Conservation (phyloP, 1,140 invertebrate species). For the Plutomurus gul region DNA sequence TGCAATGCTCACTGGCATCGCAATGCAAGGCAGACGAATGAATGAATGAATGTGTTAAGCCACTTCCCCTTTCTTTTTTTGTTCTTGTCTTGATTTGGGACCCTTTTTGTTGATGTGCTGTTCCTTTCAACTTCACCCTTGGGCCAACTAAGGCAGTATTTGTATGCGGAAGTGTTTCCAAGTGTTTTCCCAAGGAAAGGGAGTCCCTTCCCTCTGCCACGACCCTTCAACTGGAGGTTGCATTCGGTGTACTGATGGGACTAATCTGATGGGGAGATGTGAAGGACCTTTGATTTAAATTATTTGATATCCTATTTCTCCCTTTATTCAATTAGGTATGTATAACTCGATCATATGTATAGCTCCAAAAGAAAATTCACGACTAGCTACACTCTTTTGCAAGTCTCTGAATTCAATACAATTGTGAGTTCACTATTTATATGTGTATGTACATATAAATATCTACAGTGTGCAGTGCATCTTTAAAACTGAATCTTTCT, state of each 20-base stretch:
- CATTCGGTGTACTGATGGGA: too few relatives aligned
- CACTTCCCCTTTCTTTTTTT: constrained; percentile 22
- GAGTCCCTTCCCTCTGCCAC: neutral
- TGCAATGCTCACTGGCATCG: neutral
- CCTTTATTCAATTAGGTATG: too few relatives aligned
- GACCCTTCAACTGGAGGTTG: constrained; percentile 4
- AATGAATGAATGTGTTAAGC: constrained; percentile 7
- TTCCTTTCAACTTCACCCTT: constrained; percentile 24
- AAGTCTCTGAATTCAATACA: too few relatives aligned
- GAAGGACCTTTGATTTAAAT: constrained; percentile 20
- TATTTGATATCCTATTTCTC: neutral
- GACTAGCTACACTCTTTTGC: too few relatives aligned
- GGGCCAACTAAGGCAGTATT: constrained; percentile 15
- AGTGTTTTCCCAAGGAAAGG: constrained; percentile 19
- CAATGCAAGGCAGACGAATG: neutral
- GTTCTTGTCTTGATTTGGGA: constrained; percentile 24
- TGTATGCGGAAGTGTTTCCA: constrained; percentile 25
- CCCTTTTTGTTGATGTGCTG: constrained; percentile 20
- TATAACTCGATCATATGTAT: too few relatives aligned
- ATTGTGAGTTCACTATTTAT: too few relatives aligned
- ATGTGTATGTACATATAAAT: too few relatives aligned
- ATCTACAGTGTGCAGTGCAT: too few relatives aligned
- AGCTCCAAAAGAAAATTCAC: too few relatives aligned
- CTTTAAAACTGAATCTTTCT: too few relatives aligned
- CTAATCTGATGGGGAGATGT: constrained; percentile 19